Evolutionary conservation across 2,797 vertebrate genomes (phyloP).

Genomic region (Thaleichthys pacificus): DNA sequence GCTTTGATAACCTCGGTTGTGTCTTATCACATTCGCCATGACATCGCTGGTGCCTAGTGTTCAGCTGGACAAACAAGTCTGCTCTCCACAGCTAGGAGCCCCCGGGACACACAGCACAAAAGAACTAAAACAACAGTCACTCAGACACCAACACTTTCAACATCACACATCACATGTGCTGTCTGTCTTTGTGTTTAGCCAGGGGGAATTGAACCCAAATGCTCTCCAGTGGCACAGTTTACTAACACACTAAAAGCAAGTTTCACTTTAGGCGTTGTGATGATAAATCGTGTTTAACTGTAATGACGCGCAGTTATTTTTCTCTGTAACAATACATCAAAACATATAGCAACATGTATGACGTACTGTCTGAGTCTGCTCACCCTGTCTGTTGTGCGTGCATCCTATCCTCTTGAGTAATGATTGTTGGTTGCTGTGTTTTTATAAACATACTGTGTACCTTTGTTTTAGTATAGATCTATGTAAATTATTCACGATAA

Average conservation of each 20-base stretch:
- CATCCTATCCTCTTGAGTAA: no score
- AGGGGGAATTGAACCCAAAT: background rate
- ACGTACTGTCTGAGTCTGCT: background rate
- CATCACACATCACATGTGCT: background rate
- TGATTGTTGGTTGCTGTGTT: background rate
- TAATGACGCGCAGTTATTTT: background rate
- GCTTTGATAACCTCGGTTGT: background rate
- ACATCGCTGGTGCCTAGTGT: background rate
- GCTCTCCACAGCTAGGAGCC: background rate
- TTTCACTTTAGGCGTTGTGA: background rate
- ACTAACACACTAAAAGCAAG: background rate
- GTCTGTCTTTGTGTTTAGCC: background rate
- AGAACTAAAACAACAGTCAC: background rate
- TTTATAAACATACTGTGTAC: background rate
- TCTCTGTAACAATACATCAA: background rate
- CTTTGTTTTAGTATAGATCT: background rate
- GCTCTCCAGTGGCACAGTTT: background rate
- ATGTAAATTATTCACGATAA: constrained; percentile 59
- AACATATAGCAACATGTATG: no score
- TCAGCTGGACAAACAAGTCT: background rate
- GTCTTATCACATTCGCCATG: background rate
- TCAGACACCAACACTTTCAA: background rate
- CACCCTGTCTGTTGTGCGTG: no score
- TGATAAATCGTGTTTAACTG: background rate
- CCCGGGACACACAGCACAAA: background rate